phyloP scores from a whole-genome alignment of 2,888 invertebrate species.

The Eustalomyia histrio region DNA sequence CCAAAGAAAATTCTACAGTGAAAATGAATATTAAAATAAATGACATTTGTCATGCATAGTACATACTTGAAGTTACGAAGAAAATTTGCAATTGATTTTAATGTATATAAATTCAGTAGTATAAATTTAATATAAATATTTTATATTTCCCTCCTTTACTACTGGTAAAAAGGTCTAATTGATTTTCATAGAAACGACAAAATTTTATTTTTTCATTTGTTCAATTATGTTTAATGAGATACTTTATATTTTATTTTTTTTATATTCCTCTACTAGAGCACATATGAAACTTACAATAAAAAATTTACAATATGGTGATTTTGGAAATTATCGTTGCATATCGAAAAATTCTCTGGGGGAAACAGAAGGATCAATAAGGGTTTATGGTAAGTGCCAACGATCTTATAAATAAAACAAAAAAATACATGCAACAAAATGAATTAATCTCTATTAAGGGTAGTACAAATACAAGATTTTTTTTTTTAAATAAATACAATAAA shows the following conservation, averaged over 20 bases:
- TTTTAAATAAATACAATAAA: too few species aligned
- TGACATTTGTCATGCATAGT: slow-evolving; percentile 23
- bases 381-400: slow-evolving; percentile 93
- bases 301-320: slow-evolving; percentile 90
- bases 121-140: not conserved
- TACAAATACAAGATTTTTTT: too few species aligned
- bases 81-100: slow-evolving; percentile 14
- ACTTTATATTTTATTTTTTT: slow-evolving; percentile 5
- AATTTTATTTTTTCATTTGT: too few species aligned
- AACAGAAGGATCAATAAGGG: slow-evolving; percentile 94
- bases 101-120: slow-evolving; percentile 1
- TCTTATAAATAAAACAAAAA: too few species aligned
- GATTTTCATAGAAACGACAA: too few species aligned
- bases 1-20: slow-evolving; percentile 7
- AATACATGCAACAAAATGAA: too few species aligned
- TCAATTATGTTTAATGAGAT: not conserved
- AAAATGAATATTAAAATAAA: slow-evolving; percentile 27
- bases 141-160: too few species aligned
- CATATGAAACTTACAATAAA: slow-evolving; percentile 94
- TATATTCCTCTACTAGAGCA: slow-evolving; percentile 81
- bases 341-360: slow-evolving; percentile 96
- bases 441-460: too few species aligned
- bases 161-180: too few species aligned
- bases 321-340: slow-evolving; percentile 94
- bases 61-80: not conserved